Evolutionary conservation across 2,888 invertebrate genomes (phyloP), one percentile per base, ranked within the genome.

Genomic region (Stenodema calcarata): DNA sequence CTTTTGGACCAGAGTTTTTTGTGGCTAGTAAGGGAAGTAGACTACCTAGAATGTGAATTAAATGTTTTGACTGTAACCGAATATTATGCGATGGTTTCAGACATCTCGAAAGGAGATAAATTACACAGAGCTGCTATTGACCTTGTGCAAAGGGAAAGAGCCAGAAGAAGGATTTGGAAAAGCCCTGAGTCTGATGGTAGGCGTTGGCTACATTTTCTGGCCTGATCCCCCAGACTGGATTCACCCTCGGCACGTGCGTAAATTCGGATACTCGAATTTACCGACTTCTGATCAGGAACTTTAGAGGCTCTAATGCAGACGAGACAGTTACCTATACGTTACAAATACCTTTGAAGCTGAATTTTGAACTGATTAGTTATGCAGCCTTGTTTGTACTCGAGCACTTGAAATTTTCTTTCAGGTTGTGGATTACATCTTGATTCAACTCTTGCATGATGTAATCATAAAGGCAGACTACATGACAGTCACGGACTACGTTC

Each of bases 131-230:
- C 50, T 86, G 14, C 62, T 86, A 23, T 16, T 86, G 18, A 18
- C 54, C 9, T 18, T 86, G 18, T 86, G 86, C 28, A 86, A 86
- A 62, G 86, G 86, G 9, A 76, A 41, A 54, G 12, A n/a, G 18
- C 86, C 76, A 11, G 86, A 86, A 54, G 86, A 78, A 54, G 86
- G 86, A 4, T 41, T 86, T 18, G 78, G 78, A 1, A 86, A 86
- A 41, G 86, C 54, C 6, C 42, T 86, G 42, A 27, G 78, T 62
- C 35, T 86, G 62, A 62, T 86, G 41, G 30, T 54, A 11, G 86
- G 86, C 12, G 27, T 41, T 41, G 86, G 86, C 42, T 86, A 62
- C 78, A 44, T 78, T 23, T 86, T 86, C 54, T 86, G 86, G 86
- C 86, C 86, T 0, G 84, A 84, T 47, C 75, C 76, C 0, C 84